Conservation (phyloP, 2,888 invertebrate species). For the Parasteatoda lunata region DNA sequence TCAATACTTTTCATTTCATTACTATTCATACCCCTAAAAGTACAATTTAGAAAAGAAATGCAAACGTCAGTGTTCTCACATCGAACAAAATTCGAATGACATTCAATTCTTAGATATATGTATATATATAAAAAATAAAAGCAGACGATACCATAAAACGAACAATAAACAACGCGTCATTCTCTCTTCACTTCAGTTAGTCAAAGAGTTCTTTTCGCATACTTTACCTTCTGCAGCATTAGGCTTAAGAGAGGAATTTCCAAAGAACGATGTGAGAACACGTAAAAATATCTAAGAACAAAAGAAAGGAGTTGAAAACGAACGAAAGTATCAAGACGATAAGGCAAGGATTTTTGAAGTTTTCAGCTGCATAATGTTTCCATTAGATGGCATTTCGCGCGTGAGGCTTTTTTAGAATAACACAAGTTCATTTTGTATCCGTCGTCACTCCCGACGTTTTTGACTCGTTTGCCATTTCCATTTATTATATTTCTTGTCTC, state of each 20-base stretch:
- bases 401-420: constrained; percentile 53
- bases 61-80: not conserved
- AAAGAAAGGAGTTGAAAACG: constrained; percentile 16
- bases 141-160: constrained; percentile 8
- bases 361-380: constrained; percentile 61
- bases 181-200: constrained; percentile 44
- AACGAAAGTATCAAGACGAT: constrained; percentile 39
- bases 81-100: constrained; percentile 19
- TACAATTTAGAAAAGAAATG: not conserved
- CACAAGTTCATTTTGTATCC: constrained; percentile 31
- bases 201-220: constrained; percentile 8
- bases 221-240: constrained; percentile 32
- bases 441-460: not conserved
- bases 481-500: not conserved
- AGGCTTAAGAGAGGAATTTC: constrained; percentile 20
- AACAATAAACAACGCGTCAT: constrained; percentile 21
- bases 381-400: constrained; percentile 51
- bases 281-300: constrained; percentile 15
- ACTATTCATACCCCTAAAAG: constrained; percentile 49
- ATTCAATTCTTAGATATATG: constrained; percentile 8
- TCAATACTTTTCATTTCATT: constrained; percentile 36
- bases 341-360: constrained; percentile 60
- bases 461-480: not conserved
- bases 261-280: not conserved
- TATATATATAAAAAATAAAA: constrained; percentile 14